These are phyloP conservation scores for Cinclus cinclus DNA, from an alignment of 2,113 vertebrate genomes.

Conservation along the genomic window DNA sequence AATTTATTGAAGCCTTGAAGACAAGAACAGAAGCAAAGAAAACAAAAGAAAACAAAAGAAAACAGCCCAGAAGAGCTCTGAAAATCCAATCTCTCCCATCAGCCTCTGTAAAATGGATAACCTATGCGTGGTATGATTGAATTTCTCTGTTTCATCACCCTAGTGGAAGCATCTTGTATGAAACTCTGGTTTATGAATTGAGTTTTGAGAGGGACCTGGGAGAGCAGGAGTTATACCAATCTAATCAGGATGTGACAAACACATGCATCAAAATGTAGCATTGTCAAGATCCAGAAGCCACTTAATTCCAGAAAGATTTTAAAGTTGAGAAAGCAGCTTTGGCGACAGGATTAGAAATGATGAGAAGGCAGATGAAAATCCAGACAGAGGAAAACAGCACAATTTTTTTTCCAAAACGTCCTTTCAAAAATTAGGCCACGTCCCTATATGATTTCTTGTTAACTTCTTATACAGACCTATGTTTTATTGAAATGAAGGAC, in stretches of 20 bases:
- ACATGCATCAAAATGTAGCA: conserved; percentile 63
- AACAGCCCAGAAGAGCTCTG: conserved; percentile 38
- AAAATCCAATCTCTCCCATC: conserved; percentile 62
- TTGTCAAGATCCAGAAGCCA: conserved; percentile 59
- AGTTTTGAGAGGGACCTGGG: conserved; percentile 60
- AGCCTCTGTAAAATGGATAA: conserved; percentile 60
- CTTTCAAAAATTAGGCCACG: not conserved
- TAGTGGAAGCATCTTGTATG: conserved; percentile 58
- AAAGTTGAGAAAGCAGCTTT: conserved; percentile 6
- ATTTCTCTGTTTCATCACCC: conserved; percentile 62
- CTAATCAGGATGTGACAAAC: conserved; percentile 63
- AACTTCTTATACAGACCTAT: not conserved
- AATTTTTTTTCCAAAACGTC: not conserved
- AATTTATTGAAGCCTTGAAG: conserved; percentile 27
- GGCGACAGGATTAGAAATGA: not conserved
- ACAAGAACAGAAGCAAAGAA: conserved; percentile 22
- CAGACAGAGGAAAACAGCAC: not conserved
- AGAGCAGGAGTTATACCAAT: conserved; percentile 59
- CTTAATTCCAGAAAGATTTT: conserved; percentile 61
- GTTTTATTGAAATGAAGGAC: not conserved
- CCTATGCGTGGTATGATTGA: conserved; percentile 48
- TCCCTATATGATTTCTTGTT: not conserved
- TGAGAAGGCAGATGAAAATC: conserved; percentile 6
- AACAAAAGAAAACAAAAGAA: not conserved
- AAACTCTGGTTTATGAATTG: conserved; percentile 56